These are phyloP conservation scores for Podarcis raffonei DNA, from an alignment of 2,113 vertebrate genomes.

Conservation along the genomic window DNA sequence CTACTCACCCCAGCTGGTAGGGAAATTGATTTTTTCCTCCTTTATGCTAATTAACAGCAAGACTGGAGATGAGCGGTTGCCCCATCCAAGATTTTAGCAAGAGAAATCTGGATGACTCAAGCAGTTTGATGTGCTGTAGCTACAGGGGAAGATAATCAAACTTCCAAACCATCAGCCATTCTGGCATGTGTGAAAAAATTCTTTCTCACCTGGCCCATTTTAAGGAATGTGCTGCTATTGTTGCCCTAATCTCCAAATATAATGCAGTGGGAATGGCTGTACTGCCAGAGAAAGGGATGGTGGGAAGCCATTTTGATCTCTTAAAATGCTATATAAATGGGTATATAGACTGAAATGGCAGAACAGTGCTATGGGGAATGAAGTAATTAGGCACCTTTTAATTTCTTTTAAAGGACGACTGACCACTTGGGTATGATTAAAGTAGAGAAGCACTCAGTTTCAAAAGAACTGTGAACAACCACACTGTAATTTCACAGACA, in stretches of 20 bases:
- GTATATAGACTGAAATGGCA: not conserved
- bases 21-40: not conserved
- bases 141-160: not conserved
- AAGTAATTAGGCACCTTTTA: not conserved
- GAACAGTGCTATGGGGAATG: not conserved
- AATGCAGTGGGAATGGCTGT: not conserved
- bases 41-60: slow-evolving; percentile 8
- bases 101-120: not conserved
- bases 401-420: not conserved
- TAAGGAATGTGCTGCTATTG: not conserved
- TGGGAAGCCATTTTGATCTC: too few relatives aligned
- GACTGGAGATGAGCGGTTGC: not conserved
- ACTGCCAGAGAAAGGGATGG: not conserved
- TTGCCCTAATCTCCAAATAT: not conserved
- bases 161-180: not conserved
- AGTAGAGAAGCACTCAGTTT: not conserved
- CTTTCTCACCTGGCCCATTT: not conserved
- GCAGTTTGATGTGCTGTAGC: not conserved
- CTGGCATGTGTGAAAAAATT: not conserved
- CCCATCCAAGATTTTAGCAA: slow-evolving; percentile 15
- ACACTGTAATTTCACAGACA: not conserved
- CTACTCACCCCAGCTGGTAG: not conserved
- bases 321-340: not conserved
- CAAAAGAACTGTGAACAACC: not conserved
- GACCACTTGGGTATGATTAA: not conserved